Evolutionary conservation across 2,113 vertebrate genomes (phyloP), one percentile per base, ranked within the genome.

Genomic region (Addax nasomaculatus): DNA sequence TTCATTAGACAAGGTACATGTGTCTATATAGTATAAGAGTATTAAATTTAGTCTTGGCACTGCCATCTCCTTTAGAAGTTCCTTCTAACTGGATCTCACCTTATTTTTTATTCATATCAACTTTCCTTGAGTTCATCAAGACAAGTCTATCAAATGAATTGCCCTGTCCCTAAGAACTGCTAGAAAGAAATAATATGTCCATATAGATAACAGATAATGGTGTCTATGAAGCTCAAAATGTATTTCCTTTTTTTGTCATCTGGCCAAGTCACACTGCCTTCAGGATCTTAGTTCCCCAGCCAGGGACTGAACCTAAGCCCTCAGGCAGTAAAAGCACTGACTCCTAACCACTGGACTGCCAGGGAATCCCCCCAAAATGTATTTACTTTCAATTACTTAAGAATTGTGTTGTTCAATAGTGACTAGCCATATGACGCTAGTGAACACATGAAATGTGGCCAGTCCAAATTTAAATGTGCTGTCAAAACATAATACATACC

Each of bases 371-470:
- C 25, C 43, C 7, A 0, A 47, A 78, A 45, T 78, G 43, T 78
- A 90, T 86, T 89, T 78, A 91, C 33, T 85, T 95, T 85, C 64
- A 93, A 58, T 87, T 62, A 57, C 39, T 64, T 93, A 90, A 79
- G 36, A 96, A 85, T 1, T 11, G 3, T 23, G 11, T 39, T 57
- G 12, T 21, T 88, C 39, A 76, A 89, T 3, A 95, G 13, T 21
- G 17, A 84, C 45, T 53, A 90, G 67, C 64, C 45, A 76, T 67
- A 85, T 78, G 21, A 29, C 17, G 15, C 36, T 45, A 81, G 2
- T 81, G 85, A 67, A 64, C 76, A 67, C 49, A 45, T 89, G 29
- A 89, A 94, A 88, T 47, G 58, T 89, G 39, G 36, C 29, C 89
- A 36, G 49, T 47, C 36, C 85, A 94, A 57, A 70, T 39, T 83